Conservation (phyloP, 92 coral and sea anemone genomes). For the Epizoanthus fatuus region DNA sequence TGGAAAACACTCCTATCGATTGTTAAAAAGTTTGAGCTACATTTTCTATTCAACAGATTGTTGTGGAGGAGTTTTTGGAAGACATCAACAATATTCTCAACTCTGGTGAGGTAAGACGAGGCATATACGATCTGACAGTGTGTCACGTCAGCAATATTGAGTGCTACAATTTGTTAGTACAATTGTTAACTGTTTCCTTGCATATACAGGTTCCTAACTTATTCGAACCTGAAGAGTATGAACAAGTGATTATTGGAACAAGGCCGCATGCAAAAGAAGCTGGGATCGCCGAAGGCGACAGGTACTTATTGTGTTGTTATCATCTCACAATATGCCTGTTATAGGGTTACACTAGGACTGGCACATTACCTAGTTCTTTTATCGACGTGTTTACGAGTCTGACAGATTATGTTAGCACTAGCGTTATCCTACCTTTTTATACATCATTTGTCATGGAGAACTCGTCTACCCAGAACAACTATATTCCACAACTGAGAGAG, state of each 20-base stretch:
- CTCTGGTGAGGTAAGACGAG: slow-evolving; percentile 91
- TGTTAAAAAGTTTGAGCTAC: neutral
- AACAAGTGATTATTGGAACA: slow-evolving; percentile 94
- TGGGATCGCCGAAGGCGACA: slow-evolving; percentile 97
- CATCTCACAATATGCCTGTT: too few relatives aligned
- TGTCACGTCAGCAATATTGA: neutral
- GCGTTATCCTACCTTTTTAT: too few relatives aligned
- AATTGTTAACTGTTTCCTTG: neutral
- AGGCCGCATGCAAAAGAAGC: slow-evolving; percentile 97
- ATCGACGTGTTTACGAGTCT: too few relatives aligned
- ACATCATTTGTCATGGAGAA: too few relatives aligned
- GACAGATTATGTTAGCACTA: neutral
- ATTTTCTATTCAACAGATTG: slow-evolving; percentile 70
- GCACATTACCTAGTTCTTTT: too few relatives aligned
- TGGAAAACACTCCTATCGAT: too few relatives aligned
- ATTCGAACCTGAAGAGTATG: slow-evolving; percentile 98
- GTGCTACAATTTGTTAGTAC: neutral
- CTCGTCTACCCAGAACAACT: too few relatives aligned
- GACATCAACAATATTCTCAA: slow-evolving; percentile 97
- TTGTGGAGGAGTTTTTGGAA: slow-evolving; percentile 97
- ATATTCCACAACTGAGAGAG: too few relatives aligned
- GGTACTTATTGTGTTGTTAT: slow-evolving; percentile 33
- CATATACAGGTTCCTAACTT: slow-evolving; percentile 92
- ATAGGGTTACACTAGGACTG: too few relatives aligned
- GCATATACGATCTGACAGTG: too few relatives aligned